Evolutionary conservation across 2,888 invertebrate species (phyloP), one percentile per base, ranked within the genome.

Genomic region (Microplitis deprimator): DNA sequence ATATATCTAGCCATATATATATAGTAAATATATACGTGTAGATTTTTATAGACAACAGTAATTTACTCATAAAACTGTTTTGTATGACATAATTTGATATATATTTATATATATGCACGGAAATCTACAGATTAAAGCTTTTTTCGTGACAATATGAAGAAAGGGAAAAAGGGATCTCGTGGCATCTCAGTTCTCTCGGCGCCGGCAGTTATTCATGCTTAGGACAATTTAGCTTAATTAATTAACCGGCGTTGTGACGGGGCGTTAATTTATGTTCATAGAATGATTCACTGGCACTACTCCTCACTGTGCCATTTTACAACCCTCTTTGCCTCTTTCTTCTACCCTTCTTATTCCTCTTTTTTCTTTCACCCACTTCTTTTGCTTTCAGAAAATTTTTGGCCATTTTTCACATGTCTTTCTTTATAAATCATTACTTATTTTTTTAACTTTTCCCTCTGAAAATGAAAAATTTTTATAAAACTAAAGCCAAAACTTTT

Each of bases 181-280:
- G 74, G 76, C 79, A 79, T 59, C 76, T 59, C 74, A 77, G 76
- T 74, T 75, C 76, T 80, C 83, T 78, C 81, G 83, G 84, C 83
- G 84, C 84, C 82, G 77, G 86, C 83, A 86, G 84, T 87, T 88
- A 87, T 85, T 88, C 87, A 86, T 84, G 86, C 85, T 88, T 87
- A 87, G 87, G 85, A 86, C 85, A 87, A 88, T 88, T 88, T 87
- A 85, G 85, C 86, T 86, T 87, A 88, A 88, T 87, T 87, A 88
- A 88, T 88, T 88, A 88, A 88, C 86, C 85, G 84, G 85, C 85
- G 84, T 87, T 85, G 86, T 84, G 86, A 87, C 85, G 84, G 85
- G 77, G 79, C 82, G 83, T 84, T 88, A 88, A 88, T 88, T 88
- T 87, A 88, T 87, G 84, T 84, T 87, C 85, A 87, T 86, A 83